Percentiles rank a stretch among this genome's conserved stretches.
Evolutionary conservation across 2,797 vertebrate genomes (phyloP).

Genomic region (Siniperca undulata): DNA sequence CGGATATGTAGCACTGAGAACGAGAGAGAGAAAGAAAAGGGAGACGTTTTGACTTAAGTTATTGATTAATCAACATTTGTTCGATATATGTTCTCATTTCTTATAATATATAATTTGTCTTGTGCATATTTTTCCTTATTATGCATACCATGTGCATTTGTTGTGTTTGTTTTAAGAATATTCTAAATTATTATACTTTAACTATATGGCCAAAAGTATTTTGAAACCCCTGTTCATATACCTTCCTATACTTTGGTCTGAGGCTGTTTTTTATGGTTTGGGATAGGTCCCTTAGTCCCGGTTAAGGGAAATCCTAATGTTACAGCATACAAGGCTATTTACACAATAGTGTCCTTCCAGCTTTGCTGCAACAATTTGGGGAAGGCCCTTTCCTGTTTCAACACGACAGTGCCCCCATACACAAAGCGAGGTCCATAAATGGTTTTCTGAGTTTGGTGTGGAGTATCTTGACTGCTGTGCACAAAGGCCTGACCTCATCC

Average conservation of each 20-base stretch:
- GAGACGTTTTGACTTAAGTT: neutral
- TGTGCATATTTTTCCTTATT: neutral
- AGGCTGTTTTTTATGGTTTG: neutral
- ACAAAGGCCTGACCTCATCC: neutral
- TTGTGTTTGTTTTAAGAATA: neutral
- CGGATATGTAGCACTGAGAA: slow-evolving; percentile 78
- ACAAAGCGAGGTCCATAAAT: slow-evolving; percentile 22
- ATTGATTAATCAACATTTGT: neutral
- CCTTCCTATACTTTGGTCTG: neutral
- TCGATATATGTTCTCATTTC: neutral
- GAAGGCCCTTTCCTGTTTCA: slow-evolving; percentile 57
- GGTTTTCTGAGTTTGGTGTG: slow-evolving; percentile 12
- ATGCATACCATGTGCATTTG: neutral
- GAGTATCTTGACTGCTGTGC: neutral
- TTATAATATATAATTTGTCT: neutral
- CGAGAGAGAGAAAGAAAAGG: slow-evolving; percentile 30
- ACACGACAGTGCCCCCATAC: slow-evolving; percentile 23
- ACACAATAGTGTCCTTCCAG: slow-evolving; percentile 24
- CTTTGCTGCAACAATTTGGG: slow-evolving; percentile 13
- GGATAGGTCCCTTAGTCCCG: neutral
- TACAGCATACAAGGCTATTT: slow-evolving; percentile 3
- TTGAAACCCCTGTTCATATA: neutral
- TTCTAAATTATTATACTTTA: neutral
- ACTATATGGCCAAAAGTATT: neutral
- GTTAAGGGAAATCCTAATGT: slow-evolving; percentile 8